Percentiles rank a stretch among this genome's conserved stretches.
Conservation (phyloP, 2,888 invertebrate species). For the Acrobasis repandana region DNA sequence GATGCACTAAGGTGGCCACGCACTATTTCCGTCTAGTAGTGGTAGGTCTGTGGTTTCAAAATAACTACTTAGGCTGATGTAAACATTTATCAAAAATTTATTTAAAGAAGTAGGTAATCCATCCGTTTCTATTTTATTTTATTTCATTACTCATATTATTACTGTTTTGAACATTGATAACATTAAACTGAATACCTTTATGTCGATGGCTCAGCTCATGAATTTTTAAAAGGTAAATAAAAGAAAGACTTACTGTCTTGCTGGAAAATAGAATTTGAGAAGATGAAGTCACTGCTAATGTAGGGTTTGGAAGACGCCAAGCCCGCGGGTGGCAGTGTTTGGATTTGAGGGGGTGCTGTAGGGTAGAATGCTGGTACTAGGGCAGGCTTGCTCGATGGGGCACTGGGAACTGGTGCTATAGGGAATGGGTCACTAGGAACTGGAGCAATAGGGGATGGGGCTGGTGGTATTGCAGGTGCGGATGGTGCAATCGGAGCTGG, state of each 20-base stretch:
- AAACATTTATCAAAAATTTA: too few species aligned
- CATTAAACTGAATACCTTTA: too few species aligned
- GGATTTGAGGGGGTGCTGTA: not conserved
- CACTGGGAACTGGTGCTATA: not conserved
- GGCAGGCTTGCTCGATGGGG: not conserved
- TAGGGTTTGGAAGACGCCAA: not conserved
- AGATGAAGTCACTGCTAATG: slow-evolving; percentile 13
- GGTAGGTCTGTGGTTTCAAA: too few species aligned
- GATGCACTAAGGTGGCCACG: too few species aligned
- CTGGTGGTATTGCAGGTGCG: not conserved
- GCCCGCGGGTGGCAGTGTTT: not conserved
- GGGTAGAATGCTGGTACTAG: not conserved
- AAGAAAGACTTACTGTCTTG: slow-evolving; percentile 19
- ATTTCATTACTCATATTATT: too few species aligned
- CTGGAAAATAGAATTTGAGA: slow-evolving; percentile 9
- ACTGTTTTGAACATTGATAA: too few species aligned
- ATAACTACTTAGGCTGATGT: too few species aligned
- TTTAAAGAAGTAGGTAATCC: too few species aligned
- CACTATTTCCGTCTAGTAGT: too few species aligned
- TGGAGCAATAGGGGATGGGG: not conserved
- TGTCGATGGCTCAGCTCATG: too few species aligned
- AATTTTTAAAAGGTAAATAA: not conserved
- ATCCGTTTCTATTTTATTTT: too few species aligned
- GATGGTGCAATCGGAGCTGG: not conserved
- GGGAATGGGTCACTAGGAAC: not conserved